These are phyloP conservation scores for Coracopsis vasa DNA, from an alignment of 2,113 vertebrate species.

Conservation along the genomic window DNA sequence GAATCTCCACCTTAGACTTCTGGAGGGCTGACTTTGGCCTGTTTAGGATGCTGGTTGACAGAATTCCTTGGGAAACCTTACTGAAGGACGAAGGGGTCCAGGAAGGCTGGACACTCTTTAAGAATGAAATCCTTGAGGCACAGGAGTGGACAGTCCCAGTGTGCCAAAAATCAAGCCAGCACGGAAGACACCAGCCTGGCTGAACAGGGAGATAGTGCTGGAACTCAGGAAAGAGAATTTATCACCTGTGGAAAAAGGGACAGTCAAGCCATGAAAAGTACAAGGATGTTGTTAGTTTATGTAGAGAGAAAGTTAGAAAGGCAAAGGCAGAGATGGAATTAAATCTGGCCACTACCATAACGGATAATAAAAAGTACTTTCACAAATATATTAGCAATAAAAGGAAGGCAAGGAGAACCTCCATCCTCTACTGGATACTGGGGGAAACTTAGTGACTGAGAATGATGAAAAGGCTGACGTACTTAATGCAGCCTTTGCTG, in stretches of 20 bases:
- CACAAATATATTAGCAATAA: neutral
- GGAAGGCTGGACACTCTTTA: neutral
- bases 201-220: neutral
- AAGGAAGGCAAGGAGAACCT: neutral
- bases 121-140: neutral
- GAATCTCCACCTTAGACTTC: neutral
- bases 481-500: neutral
- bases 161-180: neutral
- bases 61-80: neutral
- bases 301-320: neutral
- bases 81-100: neutral
- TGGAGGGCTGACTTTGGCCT: neutral
- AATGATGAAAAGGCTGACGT: neutral
- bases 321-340: neutral
- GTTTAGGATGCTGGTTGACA: neutral
- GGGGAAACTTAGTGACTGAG: neutral
- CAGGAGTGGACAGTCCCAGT: neutral
- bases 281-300: neutral
- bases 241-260: neutral
- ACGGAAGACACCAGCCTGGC: neutral
- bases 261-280: neutral
- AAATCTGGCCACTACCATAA: neutral
- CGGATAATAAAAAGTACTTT: neutral
- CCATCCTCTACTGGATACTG: neutral
- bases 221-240: neutral